Conservation (phyloP, 2,797 vertebrate genomes). For the Miichthys miiuy region DNA sequence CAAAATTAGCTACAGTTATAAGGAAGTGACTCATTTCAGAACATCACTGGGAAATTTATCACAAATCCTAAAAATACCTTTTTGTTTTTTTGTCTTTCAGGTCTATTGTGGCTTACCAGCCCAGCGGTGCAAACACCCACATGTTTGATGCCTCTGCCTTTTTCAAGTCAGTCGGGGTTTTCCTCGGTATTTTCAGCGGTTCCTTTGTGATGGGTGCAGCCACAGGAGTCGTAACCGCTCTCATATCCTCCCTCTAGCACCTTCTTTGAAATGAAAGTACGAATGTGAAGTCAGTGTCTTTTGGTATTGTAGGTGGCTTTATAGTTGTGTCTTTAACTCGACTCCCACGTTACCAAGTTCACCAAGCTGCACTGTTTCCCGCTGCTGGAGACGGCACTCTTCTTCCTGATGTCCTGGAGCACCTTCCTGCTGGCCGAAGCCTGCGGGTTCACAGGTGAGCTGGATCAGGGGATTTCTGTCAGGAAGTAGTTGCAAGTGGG, state of each 20-base stretch:
- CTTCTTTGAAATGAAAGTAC: not conserved
- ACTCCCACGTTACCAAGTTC: conserved; percentile 95
- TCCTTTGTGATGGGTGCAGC: conserved; percentile 98
- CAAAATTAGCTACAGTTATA: no score
- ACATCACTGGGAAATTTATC: not conserved
- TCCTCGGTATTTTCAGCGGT: conserved; percentile 97
- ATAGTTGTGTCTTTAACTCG: conserved; percentile 84
- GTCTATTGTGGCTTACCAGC: conserved; percentile 97
- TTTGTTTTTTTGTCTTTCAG: conserved; percentile 74
- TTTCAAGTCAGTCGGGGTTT: conserved; percentile 97
- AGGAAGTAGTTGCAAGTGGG: not conserved
- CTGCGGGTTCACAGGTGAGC: conserved; percentile 94
- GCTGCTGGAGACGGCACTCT: conserved; percentile 97
- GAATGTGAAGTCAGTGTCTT: not conserved
- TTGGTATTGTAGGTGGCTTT: no score
- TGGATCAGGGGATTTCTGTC: accelerated
- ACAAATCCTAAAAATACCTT: not conserved
- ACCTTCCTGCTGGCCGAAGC: conserved; percentile 97
- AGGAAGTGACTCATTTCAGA: not conserved
- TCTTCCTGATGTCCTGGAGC: conserved; percentile 99
- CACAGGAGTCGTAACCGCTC: conserved; percentile 95
- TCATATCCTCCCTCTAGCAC: conserved; percentile 92
- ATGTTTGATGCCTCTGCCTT: conserved; percentile 97
- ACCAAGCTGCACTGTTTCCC: conserved; percentile 98
- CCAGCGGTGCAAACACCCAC: conserved; percentile 92